Percentiles rank a stretch among this genome's conserved stretches.
Conservation (phyloP, 2,888 invertebrate genomes). For the Lumbricus terrestris region DNA sequence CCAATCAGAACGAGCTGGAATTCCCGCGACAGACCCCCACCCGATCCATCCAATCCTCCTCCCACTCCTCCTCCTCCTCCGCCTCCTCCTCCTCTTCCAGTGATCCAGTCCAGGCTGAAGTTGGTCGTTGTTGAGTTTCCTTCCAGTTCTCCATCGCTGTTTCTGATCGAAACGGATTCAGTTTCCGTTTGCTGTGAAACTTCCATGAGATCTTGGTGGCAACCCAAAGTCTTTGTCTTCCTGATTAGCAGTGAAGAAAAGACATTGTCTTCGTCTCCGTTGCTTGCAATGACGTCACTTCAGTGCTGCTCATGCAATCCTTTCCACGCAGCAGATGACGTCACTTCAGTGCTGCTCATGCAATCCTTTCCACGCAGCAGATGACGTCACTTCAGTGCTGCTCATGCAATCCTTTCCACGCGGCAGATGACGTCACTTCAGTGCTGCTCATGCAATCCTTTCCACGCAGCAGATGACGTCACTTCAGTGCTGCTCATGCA, state of each 20-base stretch:
- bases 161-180: background rate
- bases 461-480: no score
- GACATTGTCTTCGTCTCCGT: background rate
- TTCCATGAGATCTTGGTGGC: background rate
- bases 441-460: no score
- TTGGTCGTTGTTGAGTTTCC: background rate
- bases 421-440: no score
- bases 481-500: no score
- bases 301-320: background rate
- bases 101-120: background rate
- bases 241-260: background rate
- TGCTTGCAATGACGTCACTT: background rate
- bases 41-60: background rate
- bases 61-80: background rate
- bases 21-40: conserved; percentile 24
- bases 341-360: background rate
- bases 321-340: background rate
- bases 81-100: no score
- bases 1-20: conserved; percentile 54
- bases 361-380: background rate
- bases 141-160: background rate
- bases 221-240: background rate
- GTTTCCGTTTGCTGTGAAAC: background rate
- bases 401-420: no score
- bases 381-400: background rate